Evolutionary conservation across 2,113 vertebrate species (phyloP).

Genomic region (Sceloporus undulatus): DNA sequence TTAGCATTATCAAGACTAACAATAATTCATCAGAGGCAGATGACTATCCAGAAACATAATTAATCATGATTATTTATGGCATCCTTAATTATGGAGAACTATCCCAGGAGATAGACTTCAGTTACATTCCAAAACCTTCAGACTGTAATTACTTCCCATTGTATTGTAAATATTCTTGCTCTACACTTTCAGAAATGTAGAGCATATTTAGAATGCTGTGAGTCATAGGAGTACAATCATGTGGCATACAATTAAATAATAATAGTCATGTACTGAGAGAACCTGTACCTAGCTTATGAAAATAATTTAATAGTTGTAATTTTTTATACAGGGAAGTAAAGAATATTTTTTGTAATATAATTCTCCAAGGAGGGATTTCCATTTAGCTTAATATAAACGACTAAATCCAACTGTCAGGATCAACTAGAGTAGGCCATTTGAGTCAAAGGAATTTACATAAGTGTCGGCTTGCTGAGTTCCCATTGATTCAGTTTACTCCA

Average conservation of each 20-base stretch:
- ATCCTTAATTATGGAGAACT: constrained; percentile 70
- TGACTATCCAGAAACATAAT: constrained; percentile 67
- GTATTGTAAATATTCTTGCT: constrained; percentile 64
- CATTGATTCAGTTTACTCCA: no score
- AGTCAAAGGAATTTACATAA: no score
- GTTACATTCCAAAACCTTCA: constrained; percentile 69
- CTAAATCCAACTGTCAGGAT: no score
- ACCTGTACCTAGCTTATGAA: constrained; percentile 33
- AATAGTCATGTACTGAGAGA: constrained; percentile 43
- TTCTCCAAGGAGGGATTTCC: constrained; percentile 56
- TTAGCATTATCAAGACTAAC: constrained; percentile 61
- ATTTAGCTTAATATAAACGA: constrained; percentile 38
- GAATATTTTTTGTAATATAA: constrained; percentile 43
- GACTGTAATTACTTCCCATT: constrained; percentile 70
- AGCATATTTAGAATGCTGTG: constrained; percentile 55
- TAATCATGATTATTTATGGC: constrained; percentile 69
- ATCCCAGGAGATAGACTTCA: constrained; percentile 55
- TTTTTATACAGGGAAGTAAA: constrained; percentile 57
- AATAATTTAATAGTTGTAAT: constrained; percentile 50
- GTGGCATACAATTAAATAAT: constrained; percentile 48
- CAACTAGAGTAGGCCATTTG: no score
- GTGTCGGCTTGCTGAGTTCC: no score
- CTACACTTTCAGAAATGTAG: constrained; percentile 51
- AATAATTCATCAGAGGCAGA: constrained; percentile 67
- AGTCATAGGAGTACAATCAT: constrained; percentile 60